Base-by-base conservation (phyloP, 2,797 vertebrate species). In the Perodicticus potto region DNA sequence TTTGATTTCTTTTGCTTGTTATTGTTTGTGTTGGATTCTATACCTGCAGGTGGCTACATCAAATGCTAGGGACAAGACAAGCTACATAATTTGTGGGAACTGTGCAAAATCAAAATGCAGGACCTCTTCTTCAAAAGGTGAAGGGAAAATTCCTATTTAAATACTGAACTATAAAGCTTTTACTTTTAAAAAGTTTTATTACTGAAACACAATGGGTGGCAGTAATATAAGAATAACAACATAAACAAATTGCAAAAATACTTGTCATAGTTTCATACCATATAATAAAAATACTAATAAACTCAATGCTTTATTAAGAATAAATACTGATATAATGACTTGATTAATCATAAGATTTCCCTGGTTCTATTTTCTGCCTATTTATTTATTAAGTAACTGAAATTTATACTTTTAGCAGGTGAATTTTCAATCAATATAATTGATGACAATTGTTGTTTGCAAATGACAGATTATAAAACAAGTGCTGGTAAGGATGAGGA, bases 341-440 rank as follows among this genome's bases (percentile, higher is more conserved):
- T 90, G 37, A 81, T 59, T 76, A 16, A 45, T 91, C 40, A 72
- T 87, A 74, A 59, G 37, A 25, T 59, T 81, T 85, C 87, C 49
- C 40, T 91, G 72, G n/a, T 12, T 76, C 3, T 80, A 5, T 83
- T 70, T 76, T 76, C 43, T 72, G 5, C 0, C 23, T 76, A 53
- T n/a, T 73, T 12, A 76, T 63, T 76, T 73, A 61, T 76, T 85
- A 93, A 40, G 37, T 55, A 19, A 43, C 34, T 91, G 43, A 94
- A 59, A 91, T 65, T 32, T 84, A 85, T 53, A 84, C 59, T 92
- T 87, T 83, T 20, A 70, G 20, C 22, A 94, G 81, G 59, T 81
- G 86, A 14, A 65, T 84, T 93, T 95, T 93, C 67, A 82, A 55
- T 92, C 27, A 91, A n/a, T 77, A 40, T 40, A 40, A 40, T 40